A percentile compares a stretch with the other conserved stretches of the same genome.
Evolutionary conservation across 2,113 vertebrate genomes (phyloP).

Genomic region (Ondatra zibethicus): DNA sequence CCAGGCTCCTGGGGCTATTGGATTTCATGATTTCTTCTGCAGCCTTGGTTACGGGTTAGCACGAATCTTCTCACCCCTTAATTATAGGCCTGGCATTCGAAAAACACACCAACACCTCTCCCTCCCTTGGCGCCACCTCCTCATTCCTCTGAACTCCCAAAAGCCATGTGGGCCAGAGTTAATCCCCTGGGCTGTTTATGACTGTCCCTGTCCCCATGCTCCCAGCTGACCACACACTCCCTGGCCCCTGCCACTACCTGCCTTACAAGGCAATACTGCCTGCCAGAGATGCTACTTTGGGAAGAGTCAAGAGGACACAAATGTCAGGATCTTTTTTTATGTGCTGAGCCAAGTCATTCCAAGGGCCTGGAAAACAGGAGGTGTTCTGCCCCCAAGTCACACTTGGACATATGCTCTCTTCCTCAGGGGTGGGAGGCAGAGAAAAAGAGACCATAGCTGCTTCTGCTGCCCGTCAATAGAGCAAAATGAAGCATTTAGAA

Average conservation of each 20-base stretch:
- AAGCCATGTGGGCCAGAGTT: neutral
- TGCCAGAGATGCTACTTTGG: constrained; percentile 45
- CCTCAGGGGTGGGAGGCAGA: neutral
- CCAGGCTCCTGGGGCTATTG: neutral
- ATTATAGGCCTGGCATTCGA: constrained; percentile 73
- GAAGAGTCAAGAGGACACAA: constrained; percentile 32
- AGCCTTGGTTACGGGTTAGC: constrained; percentile 65
- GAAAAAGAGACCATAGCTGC: neutral
- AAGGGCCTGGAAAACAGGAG: neutral
- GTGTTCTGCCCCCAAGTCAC: fast-evolving
- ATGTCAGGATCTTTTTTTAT: constrained; percentile 49
- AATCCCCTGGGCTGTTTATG: constrained; percentile 46
- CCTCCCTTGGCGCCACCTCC: constrained; percentile 4
- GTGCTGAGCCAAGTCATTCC: constrained; percentile 21
- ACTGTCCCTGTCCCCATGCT: neutral
- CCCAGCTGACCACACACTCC: neutral
- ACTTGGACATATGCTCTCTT: neutral
- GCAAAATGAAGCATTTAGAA: constrained; percentile 4
- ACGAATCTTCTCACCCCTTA: constrained; percentile 67
- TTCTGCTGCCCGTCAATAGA: neutral
- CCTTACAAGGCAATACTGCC: constrained; percentile 69
- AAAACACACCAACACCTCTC: constrained; percentile 64
- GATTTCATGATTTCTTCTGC: constrained; percentile 71
- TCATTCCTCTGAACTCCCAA: constrained; percentile 22
- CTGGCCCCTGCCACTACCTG: neutral